Evolutionary conservation across 2,797 vertebrate genomes (phyloP).

Genomic region (Neosalanx taihuensis): DNA sequence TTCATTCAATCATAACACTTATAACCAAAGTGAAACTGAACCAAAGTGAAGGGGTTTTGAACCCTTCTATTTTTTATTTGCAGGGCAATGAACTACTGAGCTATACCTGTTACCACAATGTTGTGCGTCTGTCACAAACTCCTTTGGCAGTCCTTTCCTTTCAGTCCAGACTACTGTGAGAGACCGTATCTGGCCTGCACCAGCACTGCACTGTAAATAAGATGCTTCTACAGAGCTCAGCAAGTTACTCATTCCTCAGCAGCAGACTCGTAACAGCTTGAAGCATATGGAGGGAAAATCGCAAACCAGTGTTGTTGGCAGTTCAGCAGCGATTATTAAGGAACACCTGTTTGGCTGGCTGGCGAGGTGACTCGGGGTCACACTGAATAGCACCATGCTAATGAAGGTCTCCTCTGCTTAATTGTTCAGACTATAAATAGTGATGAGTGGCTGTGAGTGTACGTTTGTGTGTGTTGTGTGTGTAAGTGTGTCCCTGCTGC

Average conservation of each 20-base stretch:
- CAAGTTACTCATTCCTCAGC: conserved; percentile 65
- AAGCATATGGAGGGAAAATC: conserved; percentile 74
- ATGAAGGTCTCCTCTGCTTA: conserved; percentile 79
- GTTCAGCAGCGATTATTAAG: conserved; percentile 75
- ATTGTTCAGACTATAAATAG: conserved; percentile 81
- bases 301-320: conserved; percentile 73
- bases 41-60: no score
- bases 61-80: no score
- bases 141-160: neutral
- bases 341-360: conserved; percentile 80
- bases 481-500: conserved; percentile 18
- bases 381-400: conserved; percentile 75
- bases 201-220: conserved; percentile 44
- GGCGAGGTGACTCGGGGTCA: conserved; percentile 71
- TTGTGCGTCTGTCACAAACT: no score
- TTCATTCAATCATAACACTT: neutral
- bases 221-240: conserved; percentile 57
- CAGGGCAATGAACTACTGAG: no score
- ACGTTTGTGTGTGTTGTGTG: conserved; percentile 22
- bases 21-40: neutral
- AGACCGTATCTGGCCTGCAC: neutral
- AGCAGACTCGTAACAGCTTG: conserved; percentile 68
- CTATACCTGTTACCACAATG: no score
- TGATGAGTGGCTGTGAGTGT: neutral
- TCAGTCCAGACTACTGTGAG: neutral